Base-by-base conservation (phyloP, 2,113 vertebrate species). In the Lucifuga dentata region DNA sequence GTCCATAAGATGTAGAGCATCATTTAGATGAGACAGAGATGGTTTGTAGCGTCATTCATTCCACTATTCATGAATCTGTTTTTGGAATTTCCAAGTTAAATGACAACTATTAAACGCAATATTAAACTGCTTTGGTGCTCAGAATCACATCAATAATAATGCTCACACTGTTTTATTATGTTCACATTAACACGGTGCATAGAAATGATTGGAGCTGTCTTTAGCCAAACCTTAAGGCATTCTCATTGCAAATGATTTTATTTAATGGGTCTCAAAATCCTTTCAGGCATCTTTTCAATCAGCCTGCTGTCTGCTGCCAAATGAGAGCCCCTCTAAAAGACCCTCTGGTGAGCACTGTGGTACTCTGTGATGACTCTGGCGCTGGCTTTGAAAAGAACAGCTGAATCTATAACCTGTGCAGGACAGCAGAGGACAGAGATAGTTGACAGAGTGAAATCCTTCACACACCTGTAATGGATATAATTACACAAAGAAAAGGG, bases 401-500 rank as follows among this genome's bases (percentile, higher is more conserved):
- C 64, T 53, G 76, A 84, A 85, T 83, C 43, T 77, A 57, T 84
- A 76, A 73, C 68, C 53, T 76, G 80, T 21, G 57, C 7, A 4
- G 26, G 50, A 60, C 64, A 83, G 53, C 53, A 23, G 49, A 43
- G 73, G 61, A 76, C 72, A 32, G 70, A 78, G 74, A 73, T 51
- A 62, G 71, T 67, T 79, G 86, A 87, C 71, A 2, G 59, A 77
- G 53, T 53, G 77, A 80, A 87, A 80, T 83, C 73, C 73, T 76
- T 84, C 79, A 87, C 69, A 60, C 65, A 48, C 67, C 69, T 48
- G 63, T 90, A 89, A 91, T 90, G 85, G 78, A 73, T 82, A 81
- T 89, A 84, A 91, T 91, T 87, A 81, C 68, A 84, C 73, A 84
- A 88, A 88, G 85, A 88, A 91, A 86, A 78, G 72, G 69, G 84